phyloP scores from a whole-genome alignment of 2,888 invertebrate genomes.

The Andrena hattorfiana region DNA sequence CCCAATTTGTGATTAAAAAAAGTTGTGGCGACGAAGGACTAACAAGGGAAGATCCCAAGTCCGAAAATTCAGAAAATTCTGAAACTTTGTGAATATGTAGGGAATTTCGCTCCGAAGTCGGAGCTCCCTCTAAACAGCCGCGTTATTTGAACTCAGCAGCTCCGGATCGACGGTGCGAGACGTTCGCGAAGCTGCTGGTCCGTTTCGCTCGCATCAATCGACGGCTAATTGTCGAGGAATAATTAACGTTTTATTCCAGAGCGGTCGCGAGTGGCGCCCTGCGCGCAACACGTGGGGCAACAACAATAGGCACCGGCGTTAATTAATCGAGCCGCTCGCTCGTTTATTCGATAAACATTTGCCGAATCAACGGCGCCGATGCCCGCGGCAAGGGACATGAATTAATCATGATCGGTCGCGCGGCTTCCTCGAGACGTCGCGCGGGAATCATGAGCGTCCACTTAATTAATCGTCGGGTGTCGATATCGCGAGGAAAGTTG shows the following conservation, averaged over 20 bases:
- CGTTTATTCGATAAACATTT: constrained; percentile 55
- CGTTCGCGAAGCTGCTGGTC: constrained; percentile 10
- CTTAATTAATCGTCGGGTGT: background rate
- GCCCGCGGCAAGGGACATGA: background rate
- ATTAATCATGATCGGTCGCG: background rate
- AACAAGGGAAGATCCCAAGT: too few relatives aligned
- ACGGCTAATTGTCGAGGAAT: constrained; percentile 34
- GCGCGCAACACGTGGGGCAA: constrained; percentile 40
- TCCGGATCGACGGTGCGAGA: background rate
- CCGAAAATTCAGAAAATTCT: too few relatives aligned
- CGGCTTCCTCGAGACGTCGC: background rate
- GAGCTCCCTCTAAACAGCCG: background rate
- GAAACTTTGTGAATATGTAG: too few relatives aligned
- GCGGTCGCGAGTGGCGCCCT: background rate
- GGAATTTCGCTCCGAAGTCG: background rate
- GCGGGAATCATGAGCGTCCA: background rate
- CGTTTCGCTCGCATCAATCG: constrained; percentile 49
- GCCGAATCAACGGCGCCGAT: constrained; percentile 23
- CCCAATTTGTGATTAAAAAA: too few relatives aligned
- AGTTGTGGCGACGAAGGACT: too few relatives aligned
- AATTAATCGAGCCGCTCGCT: constrained; percentile 45
- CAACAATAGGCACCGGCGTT: constrained; percentile 37
- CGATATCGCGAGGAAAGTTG: background rate
- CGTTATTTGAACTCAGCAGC: constrained; percentile 9
- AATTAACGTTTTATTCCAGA: constrained; percentile 50